Evolutionary conservation across 2,113 vertebrate genomes (phyloP), one percentile per base, ranked within the genome.

Genomic region (Sterna hirundo): DNA sequence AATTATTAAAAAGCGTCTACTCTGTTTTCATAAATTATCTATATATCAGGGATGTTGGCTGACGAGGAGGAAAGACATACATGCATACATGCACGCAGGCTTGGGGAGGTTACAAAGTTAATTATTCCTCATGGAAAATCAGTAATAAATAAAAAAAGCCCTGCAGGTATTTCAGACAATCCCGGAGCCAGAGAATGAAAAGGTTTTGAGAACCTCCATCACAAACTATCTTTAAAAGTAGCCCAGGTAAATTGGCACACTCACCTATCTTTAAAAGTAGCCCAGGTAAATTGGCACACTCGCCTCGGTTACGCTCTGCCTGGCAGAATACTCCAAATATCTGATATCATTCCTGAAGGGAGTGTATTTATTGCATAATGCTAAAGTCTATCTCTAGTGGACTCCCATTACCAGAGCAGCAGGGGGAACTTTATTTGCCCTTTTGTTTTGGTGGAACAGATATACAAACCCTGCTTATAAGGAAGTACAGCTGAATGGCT

Each of bases 21-120:
- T 98, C 96, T 95, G 95, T 98, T 98, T 98, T 97, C 97, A 98
- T 98, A 97, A 98, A 98, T 98, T 98, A 98, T 98, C 98, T 93
- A 98, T 98, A 96, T 92, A 95, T 92, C 95, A 92, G 87, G 64
- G 82, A 96, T 84, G 91, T 83, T 64, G 66, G 87, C 94, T 94
- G 80, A 93, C 13, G 61, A 96, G 91, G 80, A 92, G 79, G 40
- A 94, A 80, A 95, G 64, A 83, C 64, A 69, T 26, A 10, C 69
- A 38, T 2, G 5, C 49, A 36, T 17, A 49, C 27, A 60, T 7
- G 6, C 64, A 75, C 1, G 3, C 52, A 85, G 88, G 76, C 89
- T 88, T 90, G 82, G 66, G 82, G 70, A 97, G 79, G 60, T 68
- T 97, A 94, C 17, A 8, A 93, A 97, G 86, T 90, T 96, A 96